Conservation (phyloP, 2,113 vertebrate species). For the Leucosticte australis region DNA sequence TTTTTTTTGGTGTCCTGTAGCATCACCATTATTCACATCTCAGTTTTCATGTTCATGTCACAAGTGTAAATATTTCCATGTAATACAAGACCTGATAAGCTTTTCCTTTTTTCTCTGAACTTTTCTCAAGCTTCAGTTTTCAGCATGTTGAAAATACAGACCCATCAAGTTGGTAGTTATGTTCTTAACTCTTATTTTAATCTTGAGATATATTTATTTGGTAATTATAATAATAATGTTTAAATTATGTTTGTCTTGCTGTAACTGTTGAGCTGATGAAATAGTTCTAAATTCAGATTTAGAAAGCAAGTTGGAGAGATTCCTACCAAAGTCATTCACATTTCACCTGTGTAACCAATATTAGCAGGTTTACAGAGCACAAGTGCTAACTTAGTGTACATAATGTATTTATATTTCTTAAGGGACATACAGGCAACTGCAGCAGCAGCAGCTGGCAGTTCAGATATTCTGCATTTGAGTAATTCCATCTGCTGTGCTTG, state of each 20-base stretch:
- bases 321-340: rapidly evolving
- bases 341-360: not conserved
- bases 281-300: not conserved
- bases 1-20: not conserved
- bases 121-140: not conserved
- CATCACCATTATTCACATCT: not conserved
- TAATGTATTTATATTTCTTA: not conserved
- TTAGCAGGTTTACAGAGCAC: not conserved
- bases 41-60: not conserved
- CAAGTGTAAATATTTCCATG: not conserved
- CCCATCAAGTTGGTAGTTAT: not conserved
- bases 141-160: not conserved
- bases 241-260: not conserved
- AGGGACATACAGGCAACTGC: not conserved
- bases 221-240: not conserved
- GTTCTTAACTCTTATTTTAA: not conserved
- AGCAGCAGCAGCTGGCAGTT: not conserved
- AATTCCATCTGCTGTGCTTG: not conserved
- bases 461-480: not conserved
- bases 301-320: not conserved
- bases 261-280: not conserved
- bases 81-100: not conserved
- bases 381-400: not conserved
- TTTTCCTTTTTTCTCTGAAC: not conserved
- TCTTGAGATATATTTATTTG: not conserved